A percentile compares a stretch with the other conserved stretches of the same genome.
phyloP scores from a whole-genome alignment of 2,888 invertebrate species.

The Ectemnius continuus region DNA sequence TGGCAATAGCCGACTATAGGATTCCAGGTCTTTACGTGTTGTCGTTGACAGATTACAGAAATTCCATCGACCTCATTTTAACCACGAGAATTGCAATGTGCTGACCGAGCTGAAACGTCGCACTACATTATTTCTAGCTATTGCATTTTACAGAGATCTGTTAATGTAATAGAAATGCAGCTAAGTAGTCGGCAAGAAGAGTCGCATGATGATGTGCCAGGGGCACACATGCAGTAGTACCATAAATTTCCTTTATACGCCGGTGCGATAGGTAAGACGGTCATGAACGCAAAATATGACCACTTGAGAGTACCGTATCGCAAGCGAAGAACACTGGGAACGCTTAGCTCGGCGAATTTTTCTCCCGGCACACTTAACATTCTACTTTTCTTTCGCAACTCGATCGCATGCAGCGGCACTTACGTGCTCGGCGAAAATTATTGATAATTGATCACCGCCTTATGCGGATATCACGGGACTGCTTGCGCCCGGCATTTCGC shows the following conservation, averaged over 20 bases:
- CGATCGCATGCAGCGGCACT: not conserved
- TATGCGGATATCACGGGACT: not conserved
- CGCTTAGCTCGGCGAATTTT: constrained; percentile 50
- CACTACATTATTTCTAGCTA: too few species aligned
- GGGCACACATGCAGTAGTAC: constrained; percentile 62
- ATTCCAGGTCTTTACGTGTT: constrained; percentile 10
- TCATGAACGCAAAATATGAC: constrained; percentile 67
- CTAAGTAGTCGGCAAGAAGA: constrained; percentile 39
- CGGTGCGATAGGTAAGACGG: constrained; percentile 70
- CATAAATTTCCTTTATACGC: constrained; percentile 70
- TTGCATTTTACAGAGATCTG: constrained; percentile 32
- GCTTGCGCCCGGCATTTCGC: too few species aligned
- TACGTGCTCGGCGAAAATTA: constrained; percentile 2
- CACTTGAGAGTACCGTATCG: constrained; percentile 67
- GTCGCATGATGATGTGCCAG: constrained; percentile 44
- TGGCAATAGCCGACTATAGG: constrained; percentile 35
- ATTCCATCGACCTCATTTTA: not conserved
- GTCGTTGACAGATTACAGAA: not conserved
- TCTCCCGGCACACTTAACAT: constrained; percentile 19
- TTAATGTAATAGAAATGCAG: constrained; percentile 51
- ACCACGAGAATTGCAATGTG: not conserved
- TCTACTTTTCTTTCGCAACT: constrained; percentile 12
- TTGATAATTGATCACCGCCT: constrained; percentile 19
- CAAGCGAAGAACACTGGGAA: constrained; percentile 24
- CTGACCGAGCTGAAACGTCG: not conserved